These are phyloP conservation scores for Melanotaenia trifasciata DNA, from an alignment of 2,797 vertebrate genomes.

Conservation along the genomic window DNA sequence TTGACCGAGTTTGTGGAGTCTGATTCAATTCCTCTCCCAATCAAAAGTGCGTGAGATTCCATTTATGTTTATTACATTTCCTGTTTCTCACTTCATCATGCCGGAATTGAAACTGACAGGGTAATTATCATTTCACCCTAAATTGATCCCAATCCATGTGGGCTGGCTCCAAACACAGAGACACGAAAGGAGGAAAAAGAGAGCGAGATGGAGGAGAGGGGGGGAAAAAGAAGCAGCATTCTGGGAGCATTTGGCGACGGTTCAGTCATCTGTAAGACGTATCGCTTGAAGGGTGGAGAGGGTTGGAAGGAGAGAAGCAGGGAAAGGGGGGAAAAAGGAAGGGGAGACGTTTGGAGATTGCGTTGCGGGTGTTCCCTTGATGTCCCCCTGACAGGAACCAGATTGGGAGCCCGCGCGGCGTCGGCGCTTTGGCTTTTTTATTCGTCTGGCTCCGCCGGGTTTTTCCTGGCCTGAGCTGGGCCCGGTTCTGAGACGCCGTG, in stretches of 20 bases:
- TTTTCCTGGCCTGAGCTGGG: slow-evolving; percentile 85
- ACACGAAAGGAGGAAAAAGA: slow-evolving; percentile 69
- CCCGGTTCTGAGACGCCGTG: slow-evolving; percentile 79
- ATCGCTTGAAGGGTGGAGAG: slow-evolving; percentile 77
- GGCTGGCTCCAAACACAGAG: slow-evolving; percentile 79
- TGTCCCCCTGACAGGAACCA: slow-evolving; percentile 88
- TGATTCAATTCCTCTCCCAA: slow-evolving; percentile 68
- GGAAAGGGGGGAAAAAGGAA: slow-evolving; percentile 64
- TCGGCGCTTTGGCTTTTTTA: slow-evolving; percentile 83
- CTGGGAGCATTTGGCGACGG: slow-evolving; percentile 80
- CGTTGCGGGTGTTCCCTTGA: slow-evolving; percentile 90
- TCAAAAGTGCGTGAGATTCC: slow-evolving; percentile 77
- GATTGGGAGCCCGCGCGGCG: slow-evolving; percentile 82
- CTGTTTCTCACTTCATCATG: slow-evolving; percentile 84
- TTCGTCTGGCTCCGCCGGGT: slow-evolving; percentile 86
- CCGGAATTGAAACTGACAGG: slow-evolving; percentile 85
- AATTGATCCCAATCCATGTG: slow-evolving; percentile 86
- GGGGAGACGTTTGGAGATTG: slow-evolving; percentile 84
- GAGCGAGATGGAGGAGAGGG: slow-evolving; percentile 43
- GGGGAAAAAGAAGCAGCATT: slow-evolving; percentile 50
- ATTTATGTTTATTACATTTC: slow-evolving; percentile 83
- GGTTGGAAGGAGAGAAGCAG: slow-evolving; percentile 58
- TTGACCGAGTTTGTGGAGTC: slow-evolving; percentile 59
- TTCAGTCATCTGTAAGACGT: slow-evolving; percentile 83
- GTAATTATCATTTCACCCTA: slow-evolving; percentile 87